phyloP scores from a whole-genome alignment of 2,888 invertebrate species.

The Glaucopsyche alexis region DNA sequence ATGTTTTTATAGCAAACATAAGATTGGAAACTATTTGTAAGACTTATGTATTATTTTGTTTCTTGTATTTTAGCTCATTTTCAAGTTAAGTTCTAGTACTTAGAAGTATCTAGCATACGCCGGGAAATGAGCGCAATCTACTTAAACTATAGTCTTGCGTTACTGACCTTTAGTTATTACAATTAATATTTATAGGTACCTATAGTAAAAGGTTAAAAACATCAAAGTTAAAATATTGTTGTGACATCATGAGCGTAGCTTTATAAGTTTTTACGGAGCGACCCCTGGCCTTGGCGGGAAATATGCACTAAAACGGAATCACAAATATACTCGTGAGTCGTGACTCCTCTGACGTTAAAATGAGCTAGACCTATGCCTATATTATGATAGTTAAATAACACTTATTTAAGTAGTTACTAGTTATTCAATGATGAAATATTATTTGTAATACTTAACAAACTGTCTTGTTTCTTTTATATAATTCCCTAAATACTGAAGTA shows the following conservation, averaged over 20 bases:
- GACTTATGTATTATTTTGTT: not conserved
- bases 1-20: not conserved
- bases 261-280: too few relatives aligned
- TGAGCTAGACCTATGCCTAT: not conserved
- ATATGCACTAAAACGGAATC: not conserved
- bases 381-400: too few relatives aligned
- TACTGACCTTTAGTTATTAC: not conserved
- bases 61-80: constrained; percentile 25
- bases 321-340: not conserved
- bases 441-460: too few relatives aligned
- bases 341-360: not conserved
- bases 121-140: constrained; percentile 25
- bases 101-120: constrained; percentile 12
- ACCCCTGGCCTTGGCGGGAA: not conserved
- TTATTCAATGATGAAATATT: too few relatives aligned
- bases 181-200: too few relatives aligned
- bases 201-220: not conserved
- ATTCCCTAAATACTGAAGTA: not conserved
- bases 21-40: not conserved
- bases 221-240: not conserved
- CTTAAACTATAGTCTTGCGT: not conserved
- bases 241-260: too few relatives aligned
- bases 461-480: too few relatives aligned
- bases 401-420: not conserved
- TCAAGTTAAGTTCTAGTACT: not conserved